Conservation (phyloP, 2,113 vertebrate species). For the Cebidichthys violaceus region DNA sequence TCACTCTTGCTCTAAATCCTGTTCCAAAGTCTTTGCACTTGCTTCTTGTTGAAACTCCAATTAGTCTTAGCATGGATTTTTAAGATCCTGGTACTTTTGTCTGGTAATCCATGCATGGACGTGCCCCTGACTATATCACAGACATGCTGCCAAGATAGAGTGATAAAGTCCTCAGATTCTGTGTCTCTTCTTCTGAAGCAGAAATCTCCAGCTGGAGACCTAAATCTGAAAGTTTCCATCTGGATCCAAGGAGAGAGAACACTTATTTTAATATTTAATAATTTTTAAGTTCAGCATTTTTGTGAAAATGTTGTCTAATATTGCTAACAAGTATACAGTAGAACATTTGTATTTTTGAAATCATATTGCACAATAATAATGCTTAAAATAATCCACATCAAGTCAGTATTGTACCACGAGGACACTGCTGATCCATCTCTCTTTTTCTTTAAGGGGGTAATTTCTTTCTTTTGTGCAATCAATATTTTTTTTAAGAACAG, state of each 20-base stretch:
- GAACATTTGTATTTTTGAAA: background rate
- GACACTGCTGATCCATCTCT: background rate
- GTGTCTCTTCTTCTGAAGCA: background rate
- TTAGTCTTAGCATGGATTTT: slow-evolving; percentile 40
- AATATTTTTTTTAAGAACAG: background rate
- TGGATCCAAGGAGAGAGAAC: background rate
- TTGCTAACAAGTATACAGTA: background rate
- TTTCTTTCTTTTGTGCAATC: background rate
- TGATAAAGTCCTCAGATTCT: background rate
- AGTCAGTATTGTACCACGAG: background rate
- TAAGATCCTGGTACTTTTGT: slow-evolving; percentile 8
- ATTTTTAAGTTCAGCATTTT: background rate
- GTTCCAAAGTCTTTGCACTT: slow-evolving; percentile 9
- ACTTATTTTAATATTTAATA: too few species aligned
- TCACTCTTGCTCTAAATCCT: background rate
- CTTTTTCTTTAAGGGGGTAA: background rate
- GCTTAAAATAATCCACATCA: background rate
- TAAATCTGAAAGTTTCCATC: background rate
- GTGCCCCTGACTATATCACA: background rate
- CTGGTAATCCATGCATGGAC: slow-evolving; percentile 14
- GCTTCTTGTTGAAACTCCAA: slow-evolving; percentile 8
- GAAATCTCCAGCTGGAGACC: background rate
- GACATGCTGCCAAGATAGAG: slow-evolving; percentile 1
- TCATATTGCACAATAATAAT: background rate
- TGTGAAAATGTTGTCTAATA: background rate